These are phyloP conservation scores for Timema podura DNA, from an alignment of 2,888 invertebrate genomes.

Conservation along the genomic window DNA sequence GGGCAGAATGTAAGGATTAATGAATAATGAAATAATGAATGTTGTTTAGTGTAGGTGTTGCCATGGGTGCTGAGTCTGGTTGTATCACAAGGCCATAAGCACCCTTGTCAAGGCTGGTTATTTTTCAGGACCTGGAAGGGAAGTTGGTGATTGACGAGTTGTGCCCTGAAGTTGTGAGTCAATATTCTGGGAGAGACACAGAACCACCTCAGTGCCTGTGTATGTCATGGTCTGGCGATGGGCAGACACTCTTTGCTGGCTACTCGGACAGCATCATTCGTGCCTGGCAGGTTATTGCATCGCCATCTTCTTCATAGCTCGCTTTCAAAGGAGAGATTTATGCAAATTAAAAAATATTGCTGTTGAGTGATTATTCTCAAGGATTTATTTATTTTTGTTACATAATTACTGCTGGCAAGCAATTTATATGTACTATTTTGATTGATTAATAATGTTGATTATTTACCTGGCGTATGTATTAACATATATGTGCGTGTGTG, in stretches of 20 bases:
- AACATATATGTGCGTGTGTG: no score
- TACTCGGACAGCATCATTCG: conserved; percentile 98
- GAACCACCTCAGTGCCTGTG: conserved; percentile 95
- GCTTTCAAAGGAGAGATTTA: no score
- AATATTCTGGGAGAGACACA: conserved; percentile 65
- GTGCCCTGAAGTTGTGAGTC: conserved; percentile 83
- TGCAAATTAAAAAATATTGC: no score
- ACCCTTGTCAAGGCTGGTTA: neutral
- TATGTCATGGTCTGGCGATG: conserved; percentile 97
- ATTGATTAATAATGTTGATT: no score
- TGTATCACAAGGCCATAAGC: no score
- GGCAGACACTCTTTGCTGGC: conserved; percentile 97
- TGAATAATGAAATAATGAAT: no score
- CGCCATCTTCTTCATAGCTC: neutral
- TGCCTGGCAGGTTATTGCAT: conserved; percentile 90
- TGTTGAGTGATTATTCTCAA: no score
- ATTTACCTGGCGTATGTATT: no score
- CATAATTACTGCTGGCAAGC: no score
- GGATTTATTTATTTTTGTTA: no score
- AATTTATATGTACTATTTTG: no score
- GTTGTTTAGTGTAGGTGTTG: neutral
- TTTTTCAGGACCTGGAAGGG: conserved; percentile 86
- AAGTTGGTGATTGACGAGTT: conserved; percentile 99
- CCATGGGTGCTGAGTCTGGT: neutral
- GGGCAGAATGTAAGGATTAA: no score